phyloP scores from a whole-genome alignment of 2,797 vertebrate genomes.

The Enteromius paludinosus region DNA sequence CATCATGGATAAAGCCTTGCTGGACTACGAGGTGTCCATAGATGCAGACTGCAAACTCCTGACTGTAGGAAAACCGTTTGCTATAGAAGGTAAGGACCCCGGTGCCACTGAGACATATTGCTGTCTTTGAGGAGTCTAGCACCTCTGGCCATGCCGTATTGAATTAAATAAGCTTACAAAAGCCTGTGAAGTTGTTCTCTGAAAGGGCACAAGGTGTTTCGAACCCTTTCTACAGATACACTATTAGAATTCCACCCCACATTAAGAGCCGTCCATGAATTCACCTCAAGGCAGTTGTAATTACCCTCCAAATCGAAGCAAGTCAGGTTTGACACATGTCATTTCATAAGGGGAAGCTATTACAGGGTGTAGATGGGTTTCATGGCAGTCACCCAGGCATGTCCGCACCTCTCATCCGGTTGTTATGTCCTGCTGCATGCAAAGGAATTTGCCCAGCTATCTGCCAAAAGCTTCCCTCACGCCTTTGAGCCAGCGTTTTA shows the following conservation, averaged over 20 bases:
- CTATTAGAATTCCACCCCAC: constrained; percentile 17
- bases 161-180: constrained; percentile 19
- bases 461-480: constrained; percentile 19
- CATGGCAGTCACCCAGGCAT: constrained; percentile 38
- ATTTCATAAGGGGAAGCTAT: constrained; percentile 42
- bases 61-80: constrained; percentile 94
- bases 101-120: not conserved
- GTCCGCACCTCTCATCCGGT: constrained; percentile 8
- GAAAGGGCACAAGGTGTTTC: not conserved
- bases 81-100: constrained; percentile 87
- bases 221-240: not conserved
- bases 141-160: not conserved
- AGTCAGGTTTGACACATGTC: constrained; percentile 41
- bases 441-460: constrained; percentile 5
- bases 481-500: constrained; percentile 34
- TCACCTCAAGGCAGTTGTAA: constrained; percentile 34
- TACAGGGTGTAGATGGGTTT: constrained; percentile 40
- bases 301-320: constrained; percentile 42
- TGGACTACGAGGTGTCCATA: constrained; percentile 96
- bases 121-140: constrained; percentile 1
- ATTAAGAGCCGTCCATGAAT: constrained; percentile 15
- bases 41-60: constrained; percentile 94
- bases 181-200: constrained; percentile 14
- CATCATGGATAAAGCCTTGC: constrained; percentile 97
- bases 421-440: constrained; percentile 31